These are phyloP conservation scores for Diadromus collaris DNA, from an alignment of 2,888 invertebrate genomes.

Conservation along the genomic window DNA sequence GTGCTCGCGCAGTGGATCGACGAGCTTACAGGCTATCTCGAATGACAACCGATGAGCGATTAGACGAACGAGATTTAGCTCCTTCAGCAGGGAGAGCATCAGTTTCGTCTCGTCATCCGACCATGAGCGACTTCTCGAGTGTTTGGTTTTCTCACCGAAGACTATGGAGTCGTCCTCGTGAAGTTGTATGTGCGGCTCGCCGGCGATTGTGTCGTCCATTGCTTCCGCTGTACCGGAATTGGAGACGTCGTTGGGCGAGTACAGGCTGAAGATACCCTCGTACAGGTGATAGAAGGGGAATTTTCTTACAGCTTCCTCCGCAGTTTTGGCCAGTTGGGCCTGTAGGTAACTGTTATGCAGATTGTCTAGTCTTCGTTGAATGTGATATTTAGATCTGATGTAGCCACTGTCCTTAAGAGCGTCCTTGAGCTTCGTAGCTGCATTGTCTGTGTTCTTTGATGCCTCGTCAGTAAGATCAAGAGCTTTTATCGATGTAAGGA, in stretches of 20 bases:
- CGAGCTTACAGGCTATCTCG: conserved; percentile 62
- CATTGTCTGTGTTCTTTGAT: conserved; percentile 54
- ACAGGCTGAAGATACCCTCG: conserved; percentile 61
- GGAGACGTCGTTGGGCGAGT: background rate
- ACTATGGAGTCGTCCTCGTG: conserved; percentile 20
- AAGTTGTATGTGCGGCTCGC: background rate
- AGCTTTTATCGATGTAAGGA: conserved; percentile 64
- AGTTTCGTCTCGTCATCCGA: conserved; percentile 64
- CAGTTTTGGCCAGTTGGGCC: conserved; percentile 49
- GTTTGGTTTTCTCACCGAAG: conserved; percentile 53
- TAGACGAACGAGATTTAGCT: conserved; percentile 60
- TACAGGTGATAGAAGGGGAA: conserved; percentile 68
- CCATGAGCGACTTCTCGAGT: conserved; percentile 62
- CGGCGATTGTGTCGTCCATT: background rate
- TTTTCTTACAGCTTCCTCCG: conserved; percentile 59
- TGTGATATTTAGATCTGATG: conserved; percentile 60
- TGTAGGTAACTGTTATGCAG: conserved; percentile 62
- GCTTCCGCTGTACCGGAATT: conserved; percentile 9
- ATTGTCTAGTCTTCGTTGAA: conserved; percentile 62
- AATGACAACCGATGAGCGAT: conserved; percentile 65
- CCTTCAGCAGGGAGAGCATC: conserved; percentile 62
- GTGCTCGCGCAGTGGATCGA: conserved; percentile 56
- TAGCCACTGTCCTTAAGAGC: conserved; percentile 65
- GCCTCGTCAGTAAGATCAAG: conserved; percentile 59
- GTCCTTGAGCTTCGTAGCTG: conserved; percentile 57